Conservation (phyloP, 2,888 invertebrate genomes). For the Drosophila siamana region DNA sequence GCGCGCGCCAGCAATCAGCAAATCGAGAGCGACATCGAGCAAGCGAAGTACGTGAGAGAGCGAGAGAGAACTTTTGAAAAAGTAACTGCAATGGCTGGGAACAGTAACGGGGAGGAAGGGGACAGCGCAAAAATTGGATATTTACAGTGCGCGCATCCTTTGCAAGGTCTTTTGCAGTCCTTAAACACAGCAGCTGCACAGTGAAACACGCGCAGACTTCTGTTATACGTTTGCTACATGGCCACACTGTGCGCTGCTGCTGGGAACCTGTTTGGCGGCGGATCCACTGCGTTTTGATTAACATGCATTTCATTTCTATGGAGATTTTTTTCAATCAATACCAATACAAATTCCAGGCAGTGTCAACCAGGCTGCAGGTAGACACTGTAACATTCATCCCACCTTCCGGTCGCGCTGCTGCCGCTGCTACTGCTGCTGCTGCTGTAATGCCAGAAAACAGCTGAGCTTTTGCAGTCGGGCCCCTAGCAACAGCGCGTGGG, state of each 20-base stretch:
- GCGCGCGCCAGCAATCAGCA: slow-evolving; percentile 5
- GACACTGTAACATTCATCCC: slow-evolving; percentile 1
- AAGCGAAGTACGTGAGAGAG: slow-evolving; percentile 24
- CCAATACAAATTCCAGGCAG: slow-evolving; percentile 53
- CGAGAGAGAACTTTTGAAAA: slow-evolving; percentile 44
- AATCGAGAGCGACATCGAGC: slow-evolving; percentile 1
- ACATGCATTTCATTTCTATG: slow-evolving; percentile 34
- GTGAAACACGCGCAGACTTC: neutral
- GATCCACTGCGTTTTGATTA: slow-evolving; percentile 31
- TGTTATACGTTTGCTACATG: slow-evolving; percentile 1
- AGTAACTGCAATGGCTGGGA: slow-evolving; percentile 28
- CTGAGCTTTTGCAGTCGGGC: slow-evolving; percentile 64
- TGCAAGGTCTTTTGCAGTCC: slow-evolving; percentile 48
- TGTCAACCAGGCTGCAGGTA: slow-evolving; percentile 10
- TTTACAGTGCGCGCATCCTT: slow-evolving; percentile 43
- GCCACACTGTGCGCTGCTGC: slow-evolving; percentile 27
- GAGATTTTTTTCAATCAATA: slow-evolving; percentile 60
- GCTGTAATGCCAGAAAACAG: slow-evolving; percentile 46
- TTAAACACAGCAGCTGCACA: slow-evolving; percentile 8
- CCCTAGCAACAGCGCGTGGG: slow-evolving; percentile 71
- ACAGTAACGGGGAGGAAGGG: neutral
- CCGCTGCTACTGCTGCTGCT: slow-evolving; percentile 5
- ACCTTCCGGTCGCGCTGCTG: neutral
- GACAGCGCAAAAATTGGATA: slow-evolving; percentile 23
- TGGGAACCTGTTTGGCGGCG: slow-evolving; percentile 40